Base-by-base conservation (phyloP, 2,113 vertebrate species). In the Phyllopteryx taeniolatus region DNA sequence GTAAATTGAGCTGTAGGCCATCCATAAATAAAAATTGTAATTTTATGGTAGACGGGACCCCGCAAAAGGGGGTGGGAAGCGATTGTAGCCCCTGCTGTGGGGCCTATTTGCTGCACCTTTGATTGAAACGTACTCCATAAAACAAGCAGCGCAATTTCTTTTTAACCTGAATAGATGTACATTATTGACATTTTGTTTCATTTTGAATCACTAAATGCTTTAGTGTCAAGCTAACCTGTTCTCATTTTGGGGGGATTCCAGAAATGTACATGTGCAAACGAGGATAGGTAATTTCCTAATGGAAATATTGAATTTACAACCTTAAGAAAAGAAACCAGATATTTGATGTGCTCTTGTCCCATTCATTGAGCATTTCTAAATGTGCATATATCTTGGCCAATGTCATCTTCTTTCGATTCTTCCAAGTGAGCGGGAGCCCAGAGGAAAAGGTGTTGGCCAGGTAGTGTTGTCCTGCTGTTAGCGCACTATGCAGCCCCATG, bases 31-130 rank as follows among this genome's bases (percentile, higher is more conserved):
- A 81, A 68, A 63, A 78, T 68, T 49, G 80, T 70, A 64, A 75
- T 76, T 88, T 85, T 88, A 88, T 85, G 77, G 77, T 85, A 54
- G 70, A 72, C 76, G 71, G 71, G 67, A 68, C 60, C 61, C 57
- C 70, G 77, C 83, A 78, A 84, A 75, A 82, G 80, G 57, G 80
- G 78, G 56, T 67, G 79, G 71, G 61, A 62, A 76, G 83, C 74
- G 86, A 77, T 83, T 86, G 77, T 77, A 70, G 79, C 79, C 85
- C 88, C 79, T 82, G 76, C 70, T 82, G 86, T 80, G 88, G 87
- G 27, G 69, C 64, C 74, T 61, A 70, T 67, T 80, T 75, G 73
- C 75, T 78, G 62, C 79, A 81, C 57, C 64, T 72, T 79, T 33
- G n/a, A 64, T 66, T 65, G 56, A 73, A 57, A 62, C 11, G 75